Conservation (phyloP, 2,888 invertebrate genomes). For the Dicyrtomina minuta region DNA sequence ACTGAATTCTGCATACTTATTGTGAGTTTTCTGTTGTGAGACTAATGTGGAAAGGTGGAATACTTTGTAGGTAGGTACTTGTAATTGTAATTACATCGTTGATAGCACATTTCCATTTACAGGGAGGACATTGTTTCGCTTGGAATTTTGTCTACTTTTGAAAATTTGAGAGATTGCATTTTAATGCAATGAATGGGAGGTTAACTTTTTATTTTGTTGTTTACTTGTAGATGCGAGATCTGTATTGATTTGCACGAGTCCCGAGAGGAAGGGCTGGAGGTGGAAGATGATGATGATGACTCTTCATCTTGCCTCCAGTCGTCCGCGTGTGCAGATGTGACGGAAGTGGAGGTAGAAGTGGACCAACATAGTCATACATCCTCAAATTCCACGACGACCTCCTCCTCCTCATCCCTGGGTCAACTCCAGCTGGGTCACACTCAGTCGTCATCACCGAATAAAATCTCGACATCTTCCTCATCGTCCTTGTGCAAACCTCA, state of each 20-base stretch:
- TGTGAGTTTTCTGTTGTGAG: too few species aligned
- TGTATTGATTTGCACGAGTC: constrained; percentile 50
- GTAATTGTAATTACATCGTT: too few species aligned
- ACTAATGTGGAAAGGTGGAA: too few species aligned
- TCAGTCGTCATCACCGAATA: constrained; percentile 17
- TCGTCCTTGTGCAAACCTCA: constrained; percentile 3
- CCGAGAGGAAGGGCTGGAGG: constrained; percentile 38
- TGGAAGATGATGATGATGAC: constrained; percentile 48
- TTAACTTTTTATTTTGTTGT: constrained; percentile 12
- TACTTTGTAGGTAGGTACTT: too few species aligned
- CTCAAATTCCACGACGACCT: constrained; percentile 24
- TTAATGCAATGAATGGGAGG: not conserved
- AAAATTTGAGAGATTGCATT: not conserved
- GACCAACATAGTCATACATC: constrained; percentile 42
- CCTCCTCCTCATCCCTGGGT: constrained; percentile 10
- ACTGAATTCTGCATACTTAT: too few species aligned
- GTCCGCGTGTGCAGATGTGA: constrained; percentile 50
- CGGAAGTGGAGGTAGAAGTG: constrained; percentile 50
- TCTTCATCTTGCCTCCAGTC: constrained; percentile 42
- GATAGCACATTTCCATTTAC: too few species aligned
- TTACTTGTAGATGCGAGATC: constrained; percentile 51
- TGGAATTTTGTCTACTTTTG: not conserved
- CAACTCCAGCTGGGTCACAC: not conserved
- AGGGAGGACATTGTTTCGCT: not conserved
- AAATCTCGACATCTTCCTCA: constrained; percentile 15